Conservation (phyloP, 2,113 vertebrate genomes). For the rat (Rattus norvegicus) region GRCr8 NC_086038.1:6463001-6463500, state of each 20-base stretch:
- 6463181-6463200: too few relatives aligned
- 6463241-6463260: not conserved
- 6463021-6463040: not conserved
- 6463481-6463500: not conserved
- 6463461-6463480: not conserved
- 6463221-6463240: not conserved
- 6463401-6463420: not conserved
- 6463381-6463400: not conserved
- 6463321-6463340: not conserved
- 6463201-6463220: not conserved
- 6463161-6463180: not conserved
- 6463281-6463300: not conserved
- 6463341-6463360: fast-evolving
- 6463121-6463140: not conserved
- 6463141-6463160: not conserved
- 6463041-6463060: not conserved
- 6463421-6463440: not conserved
- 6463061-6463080: not conserved
- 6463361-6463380: too few relatives aligned
- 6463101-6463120: not conserved
- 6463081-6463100: not conserved
- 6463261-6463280: not conserved
- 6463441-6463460: not conserved
- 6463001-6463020: not conserved
- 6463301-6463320: not conserved